Conservation (phyloP, 2,113 vertebrate species). For the Euleptes europaea region DNA sequence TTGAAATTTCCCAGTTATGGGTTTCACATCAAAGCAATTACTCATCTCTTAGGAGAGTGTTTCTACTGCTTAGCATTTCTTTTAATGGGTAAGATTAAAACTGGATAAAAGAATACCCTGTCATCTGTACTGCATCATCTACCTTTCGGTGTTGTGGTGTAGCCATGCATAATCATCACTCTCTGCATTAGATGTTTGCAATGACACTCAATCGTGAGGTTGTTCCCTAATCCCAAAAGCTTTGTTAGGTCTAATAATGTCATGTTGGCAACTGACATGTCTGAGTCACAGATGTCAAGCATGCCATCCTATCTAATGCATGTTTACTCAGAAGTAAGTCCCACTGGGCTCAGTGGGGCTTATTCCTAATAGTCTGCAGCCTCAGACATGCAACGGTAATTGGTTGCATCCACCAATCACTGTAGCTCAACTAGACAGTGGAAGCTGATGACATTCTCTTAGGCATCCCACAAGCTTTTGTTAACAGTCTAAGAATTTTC, state of each 20-base stretch:
- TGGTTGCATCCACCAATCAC: not conserved
- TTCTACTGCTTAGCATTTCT: constrained; percentile 39
- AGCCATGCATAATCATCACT: not conserved
- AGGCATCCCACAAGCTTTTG: not conserved
- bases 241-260: not conserved
- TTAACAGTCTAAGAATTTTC: not conserved
- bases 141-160: not conserved
- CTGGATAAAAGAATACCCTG: not conserved
- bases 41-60: constrained; percentile 27
- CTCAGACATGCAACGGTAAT: not conserved
- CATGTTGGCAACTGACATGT: not conserved
- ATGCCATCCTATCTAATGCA: not conserved
- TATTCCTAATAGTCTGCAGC: not conserved
- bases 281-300: not conserved
- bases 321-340: not conserved
- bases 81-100: constrained; percentile 40
- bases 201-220: not conserved
- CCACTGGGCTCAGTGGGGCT: not conserved
- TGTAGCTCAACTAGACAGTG: not conserved
- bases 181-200: not conserved
- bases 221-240: not conserved
- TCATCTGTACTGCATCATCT: not conserved
- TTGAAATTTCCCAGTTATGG: constrained; percentile 48
- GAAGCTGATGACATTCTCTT: not conserved
- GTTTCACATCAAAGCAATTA: constrained; percentile 59